Conservation (phyloP, 2,797 vertebrate species). For the Lepidocolaptes lacrymiger region DNA sequence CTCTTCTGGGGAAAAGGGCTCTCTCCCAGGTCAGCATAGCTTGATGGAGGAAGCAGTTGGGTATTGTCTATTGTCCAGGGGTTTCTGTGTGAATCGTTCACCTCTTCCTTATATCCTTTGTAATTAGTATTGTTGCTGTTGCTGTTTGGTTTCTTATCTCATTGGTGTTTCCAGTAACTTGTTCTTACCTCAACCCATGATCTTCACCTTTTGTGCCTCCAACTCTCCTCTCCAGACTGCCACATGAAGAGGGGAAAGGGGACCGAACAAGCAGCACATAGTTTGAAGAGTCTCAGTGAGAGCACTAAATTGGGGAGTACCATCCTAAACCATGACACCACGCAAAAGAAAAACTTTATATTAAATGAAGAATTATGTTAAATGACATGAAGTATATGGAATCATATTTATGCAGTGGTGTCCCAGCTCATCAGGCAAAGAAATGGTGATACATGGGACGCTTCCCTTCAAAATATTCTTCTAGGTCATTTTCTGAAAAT, state of each 20-base stretch:
- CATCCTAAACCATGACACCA: neutral
- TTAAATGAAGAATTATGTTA: neutral
- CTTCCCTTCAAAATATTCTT: neutral
- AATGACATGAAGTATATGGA: neutral
- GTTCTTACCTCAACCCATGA: neutral
- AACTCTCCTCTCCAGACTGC: neutral
- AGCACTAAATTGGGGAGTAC: neutral
- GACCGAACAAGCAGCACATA: fast-evolving
- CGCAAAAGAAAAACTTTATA: neutral
- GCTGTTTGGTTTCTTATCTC: neutral
- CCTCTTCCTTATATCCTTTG: neutral
- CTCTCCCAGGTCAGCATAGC: fast-evolving
- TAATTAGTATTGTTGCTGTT: neutral
- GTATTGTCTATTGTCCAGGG: neutral
- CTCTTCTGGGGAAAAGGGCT: neutral
- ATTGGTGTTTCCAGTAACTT: neutral
- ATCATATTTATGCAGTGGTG: neutral
- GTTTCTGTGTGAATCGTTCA: neutral
- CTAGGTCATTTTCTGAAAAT: neutral
- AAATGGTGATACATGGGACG: neutral
- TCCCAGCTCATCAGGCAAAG: neutral
- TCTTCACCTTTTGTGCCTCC: neutral
- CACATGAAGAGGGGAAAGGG: neutral
- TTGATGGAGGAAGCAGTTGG: fast-evolving
- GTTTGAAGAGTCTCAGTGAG: neutral